These are phyloP conservation scores for Heliconius ismenius DNA, from an alignment of 2,888 invertebrate genomes.

Conservation along the genomic window DNA sequence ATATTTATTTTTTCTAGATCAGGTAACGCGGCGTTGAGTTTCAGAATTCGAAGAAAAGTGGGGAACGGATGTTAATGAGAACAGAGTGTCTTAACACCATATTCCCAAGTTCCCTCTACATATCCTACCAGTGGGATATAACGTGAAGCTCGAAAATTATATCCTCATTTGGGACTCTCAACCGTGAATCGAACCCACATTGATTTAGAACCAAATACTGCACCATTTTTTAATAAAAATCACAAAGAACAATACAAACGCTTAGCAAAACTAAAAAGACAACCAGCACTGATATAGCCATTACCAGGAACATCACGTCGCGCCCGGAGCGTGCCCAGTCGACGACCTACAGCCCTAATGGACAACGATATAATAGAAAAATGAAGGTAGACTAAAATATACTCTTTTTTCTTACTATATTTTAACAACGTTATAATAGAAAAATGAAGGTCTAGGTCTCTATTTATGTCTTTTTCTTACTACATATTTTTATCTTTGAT, in stretches of 20 bases:
- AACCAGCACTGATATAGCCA: slow-evolving; percentile 29
- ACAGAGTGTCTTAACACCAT: neutral
- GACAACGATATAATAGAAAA: slow-evolving; percentile 21
- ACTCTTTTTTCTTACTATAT: neutral
- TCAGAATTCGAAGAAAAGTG: neutral
- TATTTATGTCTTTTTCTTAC: neutral
- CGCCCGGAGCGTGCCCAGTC: slow-evolving; percentile 19
- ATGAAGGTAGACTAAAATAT: neutral
- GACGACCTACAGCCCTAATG: slow-evolving; percentile 16
- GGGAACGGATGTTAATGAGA: neutral
- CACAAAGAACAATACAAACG: neutral
- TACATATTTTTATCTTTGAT: neutral
- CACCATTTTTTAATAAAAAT: neutral
- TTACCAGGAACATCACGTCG: slow-evolving; percentile 30
- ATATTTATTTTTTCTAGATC: too few relatives aligned
- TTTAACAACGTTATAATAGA: neutral
- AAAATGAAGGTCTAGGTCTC: too few relatives aligned
- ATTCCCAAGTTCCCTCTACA: neutral
- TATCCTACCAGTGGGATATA: neutral
- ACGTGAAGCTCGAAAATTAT: neutral
- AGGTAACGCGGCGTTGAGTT: too few relatives aligned
- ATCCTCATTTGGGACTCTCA: neutral
- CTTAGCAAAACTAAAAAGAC: slow-evolving; percentile 14
- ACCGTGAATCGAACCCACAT: neutral
- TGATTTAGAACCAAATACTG: too few relatives aligned